Base-by-base conservation (phyloP, 2,113 vertebrate genomes). In the Sapajus apella region DNA sequence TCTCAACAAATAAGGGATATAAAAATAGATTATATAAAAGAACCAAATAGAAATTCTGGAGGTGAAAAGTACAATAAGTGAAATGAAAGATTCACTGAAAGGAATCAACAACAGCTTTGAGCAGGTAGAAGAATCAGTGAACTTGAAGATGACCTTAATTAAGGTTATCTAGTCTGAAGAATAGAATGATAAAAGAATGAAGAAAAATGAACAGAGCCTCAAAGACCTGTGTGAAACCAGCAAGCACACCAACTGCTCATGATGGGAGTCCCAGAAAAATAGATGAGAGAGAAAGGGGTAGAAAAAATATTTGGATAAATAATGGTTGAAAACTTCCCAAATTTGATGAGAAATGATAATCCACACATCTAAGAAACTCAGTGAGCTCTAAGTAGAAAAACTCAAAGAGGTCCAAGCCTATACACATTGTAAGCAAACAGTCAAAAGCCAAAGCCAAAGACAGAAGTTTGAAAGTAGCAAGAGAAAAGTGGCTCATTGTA, bases 401-500 rank as follows among this genome's bases (percentile, higher is more conserved):
- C 11, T 37, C 3, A 84, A 87, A 93, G 21, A 80, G 40, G 73
- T 84, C 17, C 45, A 87, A 12, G 83, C 27, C 20, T 77, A 77
- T 27, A 73, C 27, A 94, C 17, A 72, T 70, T 72, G 70, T 72
- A 79, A 72, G 84, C 35, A 73, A 66, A 82, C 10, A 83, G 17
- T 68, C 88, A 70, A 84, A 95, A 87, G 47, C n/a, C 43, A 91
- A 91, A 89, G 47, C 23, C 73, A 81, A 96, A 90, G 37, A 90
- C 4, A 81, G 35, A 91, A 84, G 61, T 80, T 87, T 18, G 85
- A 84, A 87, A 70, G 37, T 27, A 52, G 18, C 21, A 81, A 85
- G n/a, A 64, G 64, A 88, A 40, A 96, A 89, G 20, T 73, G 25
- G 91, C 4, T 91, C 87, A 55, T 81, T 61, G 61, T 9, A 47